These are phyloP conservation scores for Poeciliopsis prolifica DNA, from an alignment of 2,113 vertebrate genomes.

Conservation along the genomic window DNA sequence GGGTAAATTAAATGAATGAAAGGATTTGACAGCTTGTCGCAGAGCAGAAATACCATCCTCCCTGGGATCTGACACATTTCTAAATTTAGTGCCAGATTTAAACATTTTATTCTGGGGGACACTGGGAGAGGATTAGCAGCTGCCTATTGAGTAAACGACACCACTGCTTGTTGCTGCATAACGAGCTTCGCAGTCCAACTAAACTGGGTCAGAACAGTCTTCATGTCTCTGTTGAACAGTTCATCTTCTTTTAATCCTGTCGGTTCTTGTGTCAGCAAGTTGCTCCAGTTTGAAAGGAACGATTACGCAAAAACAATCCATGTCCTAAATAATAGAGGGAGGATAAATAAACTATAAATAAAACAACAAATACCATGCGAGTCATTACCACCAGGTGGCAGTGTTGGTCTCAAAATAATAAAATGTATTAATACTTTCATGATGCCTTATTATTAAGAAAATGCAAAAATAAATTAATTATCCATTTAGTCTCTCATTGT, in stretches of 20 bases:
- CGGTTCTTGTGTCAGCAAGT: slow-evolving; percentile 11
- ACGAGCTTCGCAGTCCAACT: slow-evolving; percentile 23
- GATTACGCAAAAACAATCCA: slow-evolving; percentile 12
- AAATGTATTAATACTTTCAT: no score
- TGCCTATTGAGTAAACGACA: slow-evolving; percentile 36
- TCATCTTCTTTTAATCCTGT: slow-evolving; percentile 19
- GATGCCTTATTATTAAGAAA: not conserved
- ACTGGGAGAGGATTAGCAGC: slow-evolving; percentile 22
- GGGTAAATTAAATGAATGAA: slow-evolving; percentile 20
- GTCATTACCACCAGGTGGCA: slow-evolving; percentile 51
- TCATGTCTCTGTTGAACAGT: not conserved
- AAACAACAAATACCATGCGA: not conserved
- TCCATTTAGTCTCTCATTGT: not conserved
- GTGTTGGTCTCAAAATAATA: slow-evolving; percentile 27
- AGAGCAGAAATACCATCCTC: slow-evolving; percentile 25
- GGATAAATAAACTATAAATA: not conserved
- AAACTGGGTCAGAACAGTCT: slow-evolving; percentile 34
- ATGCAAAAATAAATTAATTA: no score
- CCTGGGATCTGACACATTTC: slow-evolving; percentile 36
- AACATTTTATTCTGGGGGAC: slow-evolving; percentile 27
- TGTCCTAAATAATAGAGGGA: slow-evolving; percentile 32
- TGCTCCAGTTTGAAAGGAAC: slow-evolving; percentile 17
- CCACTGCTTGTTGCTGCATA: slow-evolving; percentile 21
- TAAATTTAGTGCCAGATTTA: slow-evolving; percentile 36
- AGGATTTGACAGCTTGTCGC: slow-evolving; percentile 31